phyloP scores from a whole-genome alignment of 2,113 vertebrate species.

The Pomatostomus ruficeps region DNA sequence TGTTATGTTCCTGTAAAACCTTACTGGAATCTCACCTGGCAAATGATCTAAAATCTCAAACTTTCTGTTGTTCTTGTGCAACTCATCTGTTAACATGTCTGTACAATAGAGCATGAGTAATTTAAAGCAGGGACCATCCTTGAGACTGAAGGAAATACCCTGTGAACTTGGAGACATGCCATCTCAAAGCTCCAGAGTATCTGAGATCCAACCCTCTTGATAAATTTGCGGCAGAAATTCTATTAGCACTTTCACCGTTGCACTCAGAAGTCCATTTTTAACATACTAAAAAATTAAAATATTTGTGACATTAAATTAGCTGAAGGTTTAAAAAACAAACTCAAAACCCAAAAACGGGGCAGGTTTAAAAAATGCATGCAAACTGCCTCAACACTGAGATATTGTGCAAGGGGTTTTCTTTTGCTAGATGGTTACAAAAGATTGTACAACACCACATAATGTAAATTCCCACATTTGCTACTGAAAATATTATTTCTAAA shows the following conservation, averaged over 20 bases:
- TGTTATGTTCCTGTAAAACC: slow-evolving; percentile 3
- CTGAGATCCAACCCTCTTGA: not conserved
- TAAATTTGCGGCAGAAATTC: not conserved
- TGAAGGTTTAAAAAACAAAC: not conserved
- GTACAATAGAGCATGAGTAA: slow-evolving; percentile 44
- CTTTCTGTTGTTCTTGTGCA: slow-evolving; percentile 50
- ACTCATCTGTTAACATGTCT: slow-evolving; percentile 17
- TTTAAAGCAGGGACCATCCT: slow-evolving; percentile 4
- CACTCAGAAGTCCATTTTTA: not conserved
- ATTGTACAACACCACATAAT: not conserved
- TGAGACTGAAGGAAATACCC: not conserved
- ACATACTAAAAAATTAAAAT: not conserved
- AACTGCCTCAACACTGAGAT: not conserved
- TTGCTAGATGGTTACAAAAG: not conserved
- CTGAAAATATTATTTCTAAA: not conserved
- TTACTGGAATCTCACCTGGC: slow-evolving; percentile 25
- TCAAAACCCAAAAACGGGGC: not conserved
- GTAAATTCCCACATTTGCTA: not conserved
- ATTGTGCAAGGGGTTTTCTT: accelerated
- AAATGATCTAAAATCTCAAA: slow-evolving; percentile 33
- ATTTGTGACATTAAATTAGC: not conserved
- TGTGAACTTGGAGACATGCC: not conserved
- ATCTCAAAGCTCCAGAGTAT: not conserved
- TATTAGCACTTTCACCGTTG: not conserved
- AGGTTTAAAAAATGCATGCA: not conserved